A percentile compares a stretch with the other conserved stretches of the same genome.
Evolutionary conservation across 2,888 invertebrate species (phyloP).

Genomic region (Hylaea fasciaria): DNA sequence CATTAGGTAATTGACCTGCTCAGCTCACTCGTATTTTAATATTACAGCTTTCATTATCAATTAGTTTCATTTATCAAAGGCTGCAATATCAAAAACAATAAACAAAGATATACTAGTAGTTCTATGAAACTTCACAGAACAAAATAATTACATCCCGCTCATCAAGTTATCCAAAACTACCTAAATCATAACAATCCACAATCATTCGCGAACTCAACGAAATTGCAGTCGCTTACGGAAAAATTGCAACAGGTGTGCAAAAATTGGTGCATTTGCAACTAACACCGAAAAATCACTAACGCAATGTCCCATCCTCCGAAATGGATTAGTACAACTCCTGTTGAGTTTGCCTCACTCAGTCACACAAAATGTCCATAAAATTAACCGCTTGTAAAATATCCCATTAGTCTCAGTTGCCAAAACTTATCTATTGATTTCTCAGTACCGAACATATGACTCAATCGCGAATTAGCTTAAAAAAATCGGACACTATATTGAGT

Average conservation of each 20-base stretch:
- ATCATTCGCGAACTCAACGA: constrained; percentile 12
- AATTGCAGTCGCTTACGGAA: constrained; percentile 34
- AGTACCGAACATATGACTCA: constrained; percentile 78
- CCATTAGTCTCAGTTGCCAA: constrained; percentile 24
- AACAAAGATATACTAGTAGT: too few species aligned
- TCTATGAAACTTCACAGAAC: too few species aligned
- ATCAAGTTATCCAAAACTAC: not conserved
- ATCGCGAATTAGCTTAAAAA: constrained; percentile 77
- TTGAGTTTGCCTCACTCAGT: constrained; percentile 19
- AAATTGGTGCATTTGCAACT: constrained; percentile 38
- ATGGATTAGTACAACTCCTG: constrained; percentile 27
- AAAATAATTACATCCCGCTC: too few species aligned
- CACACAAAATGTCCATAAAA: constrained; percentile 33
- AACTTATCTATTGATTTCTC: constrained; percentile 44
- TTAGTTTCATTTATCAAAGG: too few species aligned
- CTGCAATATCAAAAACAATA: too few species aligned
- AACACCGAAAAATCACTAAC: constrained; percentile 29
- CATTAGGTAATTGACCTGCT: too few species aligned
- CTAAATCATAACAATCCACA: not conserved
- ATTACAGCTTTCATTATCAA: too few species aligned
- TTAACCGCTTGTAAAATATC: constrained; percentile 24
- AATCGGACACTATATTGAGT: constrained; percentile 76
- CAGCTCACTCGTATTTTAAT: too few species aligned
- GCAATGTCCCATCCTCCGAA: constrained; percentile 36
- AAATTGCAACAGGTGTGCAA: constrained; percentile 34